Evolutionary conservation across 2,113 vertebrate species (phyloP).

Genomic region (Tonatia bakeri): DNA sequence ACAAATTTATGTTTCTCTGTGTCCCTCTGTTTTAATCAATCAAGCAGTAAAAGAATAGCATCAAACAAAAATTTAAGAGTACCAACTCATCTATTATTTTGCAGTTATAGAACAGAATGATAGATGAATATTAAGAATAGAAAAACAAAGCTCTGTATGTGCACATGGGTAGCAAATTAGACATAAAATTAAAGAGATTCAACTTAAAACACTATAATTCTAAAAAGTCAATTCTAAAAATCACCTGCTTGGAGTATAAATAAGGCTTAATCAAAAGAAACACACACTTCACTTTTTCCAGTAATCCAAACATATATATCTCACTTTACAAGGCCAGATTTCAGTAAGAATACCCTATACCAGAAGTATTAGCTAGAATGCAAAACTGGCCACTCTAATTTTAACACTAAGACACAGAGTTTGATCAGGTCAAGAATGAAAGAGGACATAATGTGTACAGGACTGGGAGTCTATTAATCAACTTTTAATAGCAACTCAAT

Average conservation of each 20-base stretch:
- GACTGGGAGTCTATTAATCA: neutral
- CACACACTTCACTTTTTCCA: neutral
- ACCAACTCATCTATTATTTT: neutral
- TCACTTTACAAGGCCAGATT: neutral
- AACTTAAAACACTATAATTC: neutral
- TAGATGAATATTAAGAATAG: neutral
- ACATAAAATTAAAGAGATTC: slow-evolving; percentile 1
- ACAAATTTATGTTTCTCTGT: neutral
- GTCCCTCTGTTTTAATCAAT: neutral
- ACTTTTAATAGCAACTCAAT: neutral
- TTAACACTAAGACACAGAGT: neutral
- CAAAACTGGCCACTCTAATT: neutral
- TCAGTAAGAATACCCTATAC: neutral
- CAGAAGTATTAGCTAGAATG: neutral
- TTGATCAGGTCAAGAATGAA: neutral
- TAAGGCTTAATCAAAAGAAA: neutral
- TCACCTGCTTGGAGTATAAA: neutral
- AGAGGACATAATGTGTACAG: neutral
- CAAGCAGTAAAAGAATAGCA: neutral
- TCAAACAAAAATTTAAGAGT: neutral
- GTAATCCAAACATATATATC: neutral
- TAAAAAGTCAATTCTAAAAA: neutral
- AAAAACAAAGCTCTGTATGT: neutral
- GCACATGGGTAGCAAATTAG: neutral
- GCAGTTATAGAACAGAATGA: neutral